phyloP scores from a whole-genome alignment of 2,888 invertebrate species.

The Temnothorax ravouxi region DNA sequence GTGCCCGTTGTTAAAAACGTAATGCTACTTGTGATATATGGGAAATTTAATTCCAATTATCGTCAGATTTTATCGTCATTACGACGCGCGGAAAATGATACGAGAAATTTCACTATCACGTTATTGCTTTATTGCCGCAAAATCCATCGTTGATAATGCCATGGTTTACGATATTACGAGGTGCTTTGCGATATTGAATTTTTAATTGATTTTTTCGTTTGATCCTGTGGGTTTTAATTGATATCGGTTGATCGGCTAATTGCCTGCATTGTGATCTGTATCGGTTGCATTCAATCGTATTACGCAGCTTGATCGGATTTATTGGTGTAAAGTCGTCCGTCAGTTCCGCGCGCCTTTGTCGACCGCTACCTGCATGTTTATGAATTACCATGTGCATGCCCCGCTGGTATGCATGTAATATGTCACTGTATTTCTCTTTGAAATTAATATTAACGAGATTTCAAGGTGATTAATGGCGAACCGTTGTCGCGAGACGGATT shows the following conservation, averaged over 20 bases:
- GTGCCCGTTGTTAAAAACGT: neutral
- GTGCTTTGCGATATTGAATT: neutral
- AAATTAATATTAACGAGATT: slow-evolving; percentile 51
- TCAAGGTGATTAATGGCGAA: slow-evolving; percentile 45
- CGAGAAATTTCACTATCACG: neutral
- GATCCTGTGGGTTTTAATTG: slow-evolving; percentile 2
- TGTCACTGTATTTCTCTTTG: slow-evolving; percentile 44
- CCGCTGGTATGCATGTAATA: slow-evolving; percentile 10
- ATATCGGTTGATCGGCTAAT: slow-evolving; percentile 26
- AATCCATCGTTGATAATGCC: neutral
- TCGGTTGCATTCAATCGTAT: slow-evolving; percentile 22
- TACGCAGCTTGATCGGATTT: slow-evolving; percentile 17
- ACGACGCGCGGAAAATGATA: neutral
- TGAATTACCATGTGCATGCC: slow-evolving; percentile 15
- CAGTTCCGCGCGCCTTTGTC: slow-evolving; percentile 30
- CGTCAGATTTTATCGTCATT: neutral
- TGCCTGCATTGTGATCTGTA: slow-evolving; percentile 14
- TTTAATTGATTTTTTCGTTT: slow-evolving; percentile 16
- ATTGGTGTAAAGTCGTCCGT: slow-evolving; percentile 41
- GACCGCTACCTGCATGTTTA: slow-evolving; percentile 25
- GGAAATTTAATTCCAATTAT: slow-evolving; percentile 11
- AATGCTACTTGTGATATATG: neutral
- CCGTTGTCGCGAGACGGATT: slow-evolving; percentile 40
- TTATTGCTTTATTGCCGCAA: slow-evolving; percentile 18
- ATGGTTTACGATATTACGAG: neutral